Evolutionary conservation across 2,113 vertebrate species (phyloP).

Genomic region (Pteropus alecto): DNA sequence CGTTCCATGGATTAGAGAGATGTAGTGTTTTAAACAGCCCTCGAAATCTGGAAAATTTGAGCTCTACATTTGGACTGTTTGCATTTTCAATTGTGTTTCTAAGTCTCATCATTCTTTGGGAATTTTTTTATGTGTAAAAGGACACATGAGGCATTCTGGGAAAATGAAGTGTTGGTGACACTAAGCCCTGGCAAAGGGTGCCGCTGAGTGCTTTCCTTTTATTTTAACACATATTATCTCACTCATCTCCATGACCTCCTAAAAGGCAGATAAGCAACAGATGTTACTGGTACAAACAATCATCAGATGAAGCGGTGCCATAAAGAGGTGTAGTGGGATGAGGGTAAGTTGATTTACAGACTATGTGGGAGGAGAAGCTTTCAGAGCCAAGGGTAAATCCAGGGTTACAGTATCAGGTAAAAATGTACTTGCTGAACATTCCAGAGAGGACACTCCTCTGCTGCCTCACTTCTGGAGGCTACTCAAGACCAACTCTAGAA

Average conservation of each 20-base stretch:
- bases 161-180: neutral
- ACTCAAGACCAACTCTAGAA: neutral
- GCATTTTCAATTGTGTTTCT: neutral
- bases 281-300: neutral
- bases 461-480: neutral
- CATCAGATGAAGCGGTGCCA: neutral
- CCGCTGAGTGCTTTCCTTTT: neutral
- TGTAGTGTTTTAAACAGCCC: neutral
- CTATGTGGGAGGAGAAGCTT: neutral
- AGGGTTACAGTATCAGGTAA: neutral
- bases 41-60: neutral
- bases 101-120: neutral
- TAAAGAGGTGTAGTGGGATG: neutral
- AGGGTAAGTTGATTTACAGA: neutral
- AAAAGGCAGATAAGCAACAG: neutral
- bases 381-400: neutral
- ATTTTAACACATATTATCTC: neutral
- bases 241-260: neutral
- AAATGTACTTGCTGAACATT: slow-evolving; percentile 18
- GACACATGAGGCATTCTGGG: neutral
- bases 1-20: neutral
- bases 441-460: neutral
- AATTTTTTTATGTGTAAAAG: neutral
- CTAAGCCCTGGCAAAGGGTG: neutral
- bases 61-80: neutral